phyloP scores from a whole-genome alignment of 2,113 vertebrate species.

The Connochaetes taurinus region DNA sequence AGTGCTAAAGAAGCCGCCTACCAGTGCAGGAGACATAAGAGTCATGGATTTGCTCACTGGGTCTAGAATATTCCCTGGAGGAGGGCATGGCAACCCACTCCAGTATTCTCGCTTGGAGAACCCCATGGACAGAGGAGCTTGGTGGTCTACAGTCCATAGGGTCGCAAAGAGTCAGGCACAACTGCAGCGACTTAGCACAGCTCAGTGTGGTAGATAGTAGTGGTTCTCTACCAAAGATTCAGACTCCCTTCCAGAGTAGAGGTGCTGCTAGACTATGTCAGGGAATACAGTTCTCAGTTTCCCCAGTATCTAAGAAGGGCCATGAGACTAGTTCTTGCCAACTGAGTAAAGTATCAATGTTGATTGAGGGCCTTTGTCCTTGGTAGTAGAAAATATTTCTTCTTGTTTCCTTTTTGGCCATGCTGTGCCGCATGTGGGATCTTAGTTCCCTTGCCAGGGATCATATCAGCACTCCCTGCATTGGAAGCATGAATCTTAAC shows the following conservation, averaged over 20 bases:
- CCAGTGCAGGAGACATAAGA: not conserved
- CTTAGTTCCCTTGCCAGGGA: not conserved
- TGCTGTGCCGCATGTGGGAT: not conserved
- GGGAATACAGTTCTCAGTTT: not conserved
- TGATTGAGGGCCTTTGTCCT: not conserved
- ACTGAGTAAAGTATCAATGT: not conserved
- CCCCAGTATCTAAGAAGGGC: not conserved
- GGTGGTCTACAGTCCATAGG: not conserved
- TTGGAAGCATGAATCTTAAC: not conserved
- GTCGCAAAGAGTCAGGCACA: not conserved
- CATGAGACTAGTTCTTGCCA: not conserved
- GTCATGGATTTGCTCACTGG: not conserved
- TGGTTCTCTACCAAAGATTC: not conserved
- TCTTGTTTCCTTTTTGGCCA: not conserved
- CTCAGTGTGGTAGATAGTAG: not conserved
- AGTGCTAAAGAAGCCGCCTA: not conserved
- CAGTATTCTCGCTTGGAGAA: not conserved
- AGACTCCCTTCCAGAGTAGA: not conserved
- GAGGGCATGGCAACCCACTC: not conserved
- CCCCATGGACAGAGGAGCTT: not conserved
- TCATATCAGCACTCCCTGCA: not conserved
- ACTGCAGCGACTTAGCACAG: not conserved
- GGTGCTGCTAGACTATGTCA: not conserved
- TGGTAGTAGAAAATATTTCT: not conserved
- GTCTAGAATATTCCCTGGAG: not conserved